Percentiles rank a stretch among this genome's conserved stretches.
Evolutionary conservation across 1,140 invertebrate genomes (phyloP).

Genomic region (Anadara kagoshimensis): DNA sequence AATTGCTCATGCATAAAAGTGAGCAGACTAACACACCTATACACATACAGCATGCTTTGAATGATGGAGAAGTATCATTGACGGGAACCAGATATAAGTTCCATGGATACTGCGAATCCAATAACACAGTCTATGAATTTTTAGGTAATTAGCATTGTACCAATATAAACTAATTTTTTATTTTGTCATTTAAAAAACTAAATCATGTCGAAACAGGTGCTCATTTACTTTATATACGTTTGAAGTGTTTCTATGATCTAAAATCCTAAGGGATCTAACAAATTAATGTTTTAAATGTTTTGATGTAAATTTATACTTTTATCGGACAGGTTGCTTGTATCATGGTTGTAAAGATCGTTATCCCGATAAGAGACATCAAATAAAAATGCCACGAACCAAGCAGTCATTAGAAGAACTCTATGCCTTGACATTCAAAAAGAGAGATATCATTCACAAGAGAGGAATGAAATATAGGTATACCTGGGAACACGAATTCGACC

Average conservation of each 20-base stretch:
- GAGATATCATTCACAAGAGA: not conserved
- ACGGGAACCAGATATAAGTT: slow-evolving; percentile 30
- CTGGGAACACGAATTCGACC: slow-evolving; percentile 18
- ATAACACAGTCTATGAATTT: slow-evolving; percentile 31
- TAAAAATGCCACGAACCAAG: slow-evolving; percentile 9
- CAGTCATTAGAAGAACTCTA: slow-evolving; percentile 24
- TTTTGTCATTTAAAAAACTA: no score
- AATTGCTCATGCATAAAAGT: slow-evolving; percentile 27
- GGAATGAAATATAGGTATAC: slow-evolving; percentile 2
- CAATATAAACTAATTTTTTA: no score
- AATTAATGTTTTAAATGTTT: no score
- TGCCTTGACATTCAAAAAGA: slow-evolving; percentile 9
- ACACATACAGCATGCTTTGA: slow-evolving; percentile 29
- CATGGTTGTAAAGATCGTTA: slow-evolving; percentile 18
- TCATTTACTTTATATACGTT: no score
- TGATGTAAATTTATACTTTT: not conserved
- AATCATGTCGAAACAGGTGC: no score
- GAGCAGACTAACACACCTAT: not conserved
- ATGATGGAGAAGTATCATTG: slow-evolving; percentile 19
- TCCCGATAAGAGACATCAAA: slow-evolving; percentile 9
- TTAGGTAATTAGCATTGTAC: slow-evolving; percentile 7
- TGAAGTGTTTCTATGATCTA: no score
- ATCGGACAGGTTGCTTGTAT: slow-evolving; percentile 13
- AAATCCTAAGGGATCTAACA: no score
- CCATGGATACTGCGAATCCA: slow-evolving; percentile 9